Conservation (phyloP, 2,888 invertebrate genomes). For the Drosophila lacicola region DNA sequence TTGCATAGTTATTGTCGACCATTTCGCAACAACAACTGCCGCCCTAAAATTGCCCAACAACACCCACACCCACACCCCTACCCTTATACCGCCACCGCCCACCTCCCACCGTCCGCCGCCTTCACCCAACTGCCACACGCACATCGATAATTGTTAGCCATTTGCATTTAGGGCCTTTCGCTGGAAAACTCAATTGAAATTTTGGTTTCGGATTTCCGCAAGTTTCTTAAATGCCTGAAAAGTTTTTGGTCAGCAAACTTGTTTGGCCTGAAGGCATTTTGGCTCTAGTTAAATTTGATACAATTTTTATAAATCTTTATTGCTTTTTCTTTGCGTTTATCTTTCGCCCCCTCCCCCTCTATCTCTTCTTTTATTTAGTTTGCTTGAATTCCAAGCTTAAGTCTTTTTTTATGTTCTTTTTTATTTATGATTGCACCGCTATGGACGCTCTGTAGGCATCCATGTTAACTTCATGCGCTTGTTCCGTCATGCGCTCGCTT, state of each 20-base stretch:
- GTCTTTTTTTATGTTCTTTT: background rate
- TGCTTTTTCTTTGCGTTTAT: background rate
- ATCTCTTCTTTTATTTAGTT: too few species aligned
- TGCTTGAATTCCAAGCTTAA: background rate
- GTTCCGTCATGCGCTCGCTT: too few species aligned
- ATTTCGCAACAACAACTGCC: constrained; percentile 1
- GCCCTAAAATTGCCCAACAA: constrained; percentile 10
- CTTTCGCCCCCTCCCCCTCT: too few species aligned
- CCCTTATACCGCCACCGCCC: background rate
- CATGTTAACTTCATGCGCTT: too few species aligned
- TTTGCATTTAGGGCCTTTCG: constrained; percentile 7
- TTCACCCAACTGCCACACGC: background rate
- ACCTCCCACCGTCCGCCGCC: background rate
- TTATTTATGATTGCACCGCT: too few species aligned
- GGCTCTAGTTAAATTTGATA: background rate
- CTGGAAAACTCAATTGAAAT: constrained; percentile 26
- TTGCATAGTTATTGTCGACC: constrained; percentile 1
- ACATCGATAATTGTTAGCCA: constrained; percentile 35
- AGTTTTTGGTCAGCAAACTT: constrained; percentile 25
- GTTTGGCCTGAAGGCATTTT: constrained; percentile 12
- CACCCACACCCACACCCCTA: background rate
- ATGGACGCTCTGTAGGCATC: too few species aligned
- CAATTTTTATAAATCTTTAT: background rate
- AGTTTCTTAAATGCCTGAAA: constrained; percentile 24
- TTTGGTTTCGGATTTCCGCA: background rate